Evolutionary conservation across 2,888 invertebrate species (phyloP).

Genomic region (Dryocosmus kuriphilus): DNA sequence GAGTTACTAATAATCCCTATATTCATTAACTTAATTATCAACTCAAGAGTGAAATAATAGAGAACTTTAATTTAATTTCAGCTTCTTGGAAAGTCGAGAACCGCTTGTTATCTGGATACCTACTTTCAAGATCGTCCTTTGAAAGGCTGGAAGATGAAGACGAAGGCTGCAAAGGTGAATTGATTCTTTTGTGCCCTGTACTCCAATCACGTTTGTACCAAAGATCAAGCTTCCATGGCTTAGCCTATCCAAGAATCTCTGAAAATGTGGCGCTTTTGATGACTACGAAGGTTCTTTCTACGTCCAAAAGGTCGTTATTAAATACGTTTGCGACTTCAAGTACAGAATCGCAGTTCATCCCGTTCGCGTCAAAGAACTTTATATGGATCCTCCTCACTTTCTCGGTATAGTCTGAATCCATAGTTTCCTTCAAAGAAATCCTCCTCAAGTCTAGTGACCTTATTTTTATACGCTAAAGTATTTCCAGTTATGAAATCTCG

Average conservation of each 20-base stretch:
- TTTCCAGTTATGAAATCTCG: background rate
- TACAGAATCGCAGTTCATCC: background rate
- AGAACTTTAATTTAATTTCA: background rate
- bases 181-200: conserved; percentile 2
- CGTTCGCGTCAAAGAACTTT: conserved; percentile 20
- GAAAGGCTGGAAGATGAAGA: conserved; percentile 3
- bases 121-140: background rate
- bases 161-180: background rate
- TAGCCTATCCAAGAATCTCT: background rate
- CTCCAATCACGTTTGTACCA: conserved; percentile 5
- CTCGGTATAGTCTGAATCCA: background rate
- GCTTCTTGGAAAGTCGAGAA: background rate
- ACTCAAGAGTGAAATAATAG: background rate
- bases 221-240: background rate
- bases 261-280: background rate
- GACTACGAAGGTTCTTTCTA: background rate
- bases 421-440: background rate
- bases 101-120: background rate
- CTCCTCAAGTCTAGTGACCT: background rate
- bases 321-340: conserved; percentile 4
- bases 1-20: background rate
- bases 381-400: conserved; percentile 11
- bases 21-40: background rate
- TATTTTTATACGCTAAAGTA: background rate
- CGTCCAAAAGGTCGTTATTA: conserved; percentile 20